Base-by-base conservation (phyloP, 2,113 vertebrate genomes). In the Takifugu flavidus region DNA sequence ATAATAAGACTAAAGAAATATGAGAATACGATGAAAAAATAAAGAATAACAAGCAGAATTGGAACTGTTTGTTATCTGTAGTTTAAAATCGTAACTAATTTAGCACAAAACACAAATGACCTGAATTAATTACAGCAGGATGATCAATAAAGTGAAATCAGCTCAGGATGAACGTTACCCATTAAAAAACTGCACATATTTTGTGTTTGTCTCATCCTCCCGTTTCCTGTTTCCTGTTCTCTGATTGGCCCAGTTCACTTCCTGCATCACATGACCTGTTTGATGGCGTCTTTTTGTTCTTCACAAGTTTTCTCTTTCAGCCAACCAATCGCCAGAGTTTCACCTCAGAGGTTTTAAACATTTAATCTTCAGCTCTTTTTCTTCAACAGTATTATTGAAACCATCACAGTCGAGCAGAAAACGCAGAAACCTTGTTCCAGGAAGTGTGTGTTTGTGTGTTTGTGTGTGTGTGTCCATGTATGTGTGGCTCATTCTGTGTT, bases 211-310 rank as follows among this genome's bases (percentile, higher is more conserved):
- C 29, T 13, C 47, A 5, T 25, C 31, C 28, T 13, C 0, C 6
- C 27, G 6, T 11, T 4, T 43, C 42, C 13, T 31, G 13, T 39
- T 59, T 46, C 14, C 49, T 51, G 15, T 46, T 66, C 50, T 53
- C 46, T 72, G 49, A 72, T 39, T 49, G 68, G 50, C 45, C 74
- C 42, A 4, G 47, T 10, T 47, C 46, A 13, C 6, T 45, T 2
- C 13, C 44, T 13, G 12, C 3, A 6, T 43, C 42, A 43, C 4
- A 14, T 45, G 44, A 13, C 12, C 13, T 12, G 4, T 43, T 13
- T 13, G 20, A 20, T 20, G 20, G 20, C 20, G 44, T 45, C 14
- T 45, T 45, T 45, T 45, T 45, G 3, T 45, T 45, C 14, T 45
- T 15, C n/a, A 14, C 45, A 15, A 47, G 5, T 10, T n/a, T n/a